A percentile compares a stretch with the other conserved stretches of the same genome.
These are phyloP conservation scores for Eutolmus rufibarbis DNA, from an alignment of 2,888 invertebrate genomes.

Conservation along the genomic window DNA sequence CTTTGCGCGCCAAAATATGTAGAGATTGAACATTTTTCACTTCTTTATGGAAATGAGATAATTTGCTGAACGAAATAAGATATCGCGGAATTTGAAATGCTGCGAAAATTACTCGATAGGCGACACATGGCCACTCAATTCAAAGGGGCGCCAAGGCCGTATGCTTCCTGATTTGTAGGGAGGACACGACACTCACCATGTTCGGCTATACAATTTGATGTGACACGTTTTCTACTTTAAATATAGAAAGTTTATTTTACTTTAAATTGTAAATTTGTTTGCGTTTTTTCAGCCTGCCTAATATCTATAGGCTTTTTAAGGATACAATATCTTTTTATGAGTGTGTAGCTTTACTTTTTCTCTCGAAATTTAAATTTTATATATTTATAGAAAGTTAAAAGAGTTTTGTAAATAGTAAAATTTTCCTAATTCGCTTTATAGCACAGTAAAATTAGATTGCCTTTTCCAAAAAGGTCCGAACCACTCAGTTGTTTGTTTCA, in stretches of 20 bases:
- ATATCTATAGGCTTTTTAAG: too few species aligned
- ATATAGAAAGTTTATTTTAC: neutral
- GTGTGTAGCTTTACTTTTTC: too few species aligned
- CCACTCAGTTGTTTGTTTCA: too few species aligned
- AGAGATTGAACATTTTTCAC: slow-evolving; percentile 8
- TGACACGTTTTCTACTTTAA: neutral
- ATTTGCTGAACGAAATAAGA: neutral
- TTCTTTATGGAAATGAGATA: slow-evolving; percentile 29
- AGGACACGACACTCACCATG: neutral
- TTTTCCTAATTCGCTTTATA: too few species aligned
- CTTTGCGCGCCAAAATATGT: neutral
- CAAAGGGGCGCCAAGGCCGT: neutral
- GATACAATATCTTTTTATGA: too few species aligned
- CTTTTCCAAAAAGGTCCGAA: too few species aligned
- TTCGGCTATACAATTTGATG: neutral
- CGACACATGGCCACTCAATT: slow-evolving; percentile 10
- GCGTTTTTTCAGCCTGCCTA: neutral
- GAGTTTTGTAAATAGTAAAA: too few species aligned
- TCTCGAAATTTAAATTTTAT: too few species aligned
- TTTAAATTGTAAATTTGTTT: neutral
- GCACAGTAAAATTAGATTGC: too few species aligned
- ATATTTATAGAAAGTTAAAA: too few species aligned
- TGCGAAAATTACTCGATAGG: neutral
- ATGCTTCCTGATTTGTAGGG: neutral
- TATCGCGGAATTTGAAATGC: neutral